These are phyloP conservation scores for Thysanoteuthis rhombus DNA, from an alignment of 2,888 invertebrate species.

Conservation along the genomic window DNA sequence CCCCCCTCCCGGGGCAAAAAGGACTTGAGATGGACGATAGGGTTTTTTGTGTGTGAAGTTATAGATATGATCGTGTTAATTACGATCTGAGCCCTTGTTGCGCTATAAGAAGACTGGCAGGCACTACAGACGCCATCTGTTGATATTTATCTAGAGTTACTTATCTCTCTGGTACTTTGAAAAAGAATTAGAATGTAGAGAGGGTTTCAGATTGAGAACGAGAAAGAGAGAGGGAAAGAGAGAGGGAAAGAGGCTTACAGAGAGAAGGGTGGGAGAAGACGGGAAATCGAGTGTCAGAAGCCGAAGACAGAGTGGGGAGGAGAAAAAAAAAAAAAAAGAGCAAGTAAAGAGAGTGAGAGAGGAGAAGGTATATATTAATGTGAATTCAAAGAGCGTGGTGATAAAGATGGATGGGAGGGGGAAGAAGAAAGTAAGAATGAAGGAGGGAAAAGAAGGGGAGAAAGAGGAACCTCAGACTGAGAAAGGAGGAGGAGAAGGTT, in stretches of 20 bases:
- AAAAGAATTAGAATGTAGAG: neutral
- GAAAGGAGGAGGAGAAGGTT: too few relatives aligned
- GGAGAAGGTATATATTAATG: too few relatives aligned
- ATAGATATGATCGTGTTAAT: conserved; percentile 12
- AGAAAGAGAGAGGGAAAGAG: neutral
- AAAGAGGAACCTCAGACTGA: too few relatives aligned
- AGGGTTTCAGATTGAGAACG: neutral
- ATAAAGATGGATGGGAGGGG: neutral
- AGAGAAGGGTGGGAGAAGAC: neutral
- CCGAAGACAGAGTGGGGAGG: neutral
- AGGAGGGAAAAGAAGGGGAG: too few relatives aligned
- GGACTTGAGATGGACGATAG: neutral
- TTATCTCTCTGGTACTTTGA: neutral
- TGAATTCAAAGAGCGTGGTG: too few relatives aligned
- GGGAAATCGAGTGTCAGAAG: neutral
- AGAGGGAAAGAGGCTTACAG: neutral
- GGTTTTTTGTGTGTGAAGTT: neutral
- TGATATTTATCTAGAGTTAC: neutral
- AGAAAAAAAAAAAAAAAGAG: too few relatives aligned
- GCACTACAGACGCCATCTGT: conserved; percentile 12
- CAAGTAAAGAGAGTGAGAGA: too few relatives aligned
- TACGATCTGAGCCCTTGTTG: neutral
- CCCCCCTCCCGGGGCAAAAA: too few relatives aligned
- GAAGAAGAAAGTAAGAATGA: neutral
- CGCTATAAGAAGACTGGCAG: neutral